Conservation (phyloP, 1,140 invertebrate species). For the Drosophila busckii region DNA sequence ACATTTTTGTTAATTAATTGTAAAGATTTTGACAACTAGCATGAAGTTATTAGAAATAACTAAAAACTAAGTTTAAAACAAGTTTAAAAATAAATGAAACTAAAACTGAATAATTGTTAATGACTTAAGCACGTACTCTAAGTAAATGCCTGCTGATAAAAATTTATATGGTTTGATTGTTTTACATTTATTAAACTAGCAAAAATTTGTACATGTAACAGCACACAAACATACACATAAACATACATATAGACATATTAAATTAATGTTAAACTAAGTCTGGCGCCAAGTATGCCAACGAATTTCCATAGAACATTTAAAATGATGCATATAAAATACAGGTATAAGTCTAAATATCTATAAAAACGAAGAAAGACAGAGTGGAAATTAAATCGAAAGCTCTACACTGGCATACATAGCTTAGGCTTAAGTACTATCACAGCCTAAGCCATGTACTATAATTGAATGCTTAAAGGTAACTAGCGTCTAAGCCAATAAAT, state of each 20-base stretch:
- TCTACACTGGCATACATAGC: slow-evolving; percentile 3
- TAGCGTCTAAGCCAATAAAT: slow-evolving; percentile 28
- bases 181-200: slow-evolving; percentile 43
- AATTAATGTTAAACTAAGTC: slow-evolving; percentile 46
- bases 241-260: too few relatives aligned
- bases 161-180: slow-evolving; percentile 45
- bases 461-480: slow-evolving; percentile 37
- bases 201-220: slow-evolving; percentile 69
- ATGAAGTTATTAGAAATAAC: slow-evolving; percentile 69
- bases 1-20: slow-evolving; percentile 72
- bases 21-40: slow-evolving; percentile 52
- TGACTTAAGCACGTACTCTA: slow-evolving; percentile 39
- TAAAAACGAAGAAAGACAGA: slow-evolving; percentile 1
- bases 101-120: slow-evolving; percentile 33
- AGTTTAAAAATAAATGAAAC: slow-evolving; percentile 21
- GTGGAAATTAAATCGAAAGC: slow-evolving; percentile 9
- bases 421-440: slow-evolving; percentile 18
- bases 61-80: slow-evolving; percentile 48
- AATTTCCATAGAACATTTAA: slow-evolving; percentile 53
- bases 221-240: too few relatives aligned
- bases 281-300: slow-evolving; percentile 46
- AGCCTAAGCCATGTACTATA: slow-evolving; percentile 30
- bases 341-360: slow-evolving; percentile 39
- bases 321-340: slow-evolving; percentile 20
- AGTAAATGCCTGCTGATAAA: slow-evolving; percentile 50